Conservation (phyloP, 2,888 invertebrate species). For the Drosophila buzzatii region DNA sequence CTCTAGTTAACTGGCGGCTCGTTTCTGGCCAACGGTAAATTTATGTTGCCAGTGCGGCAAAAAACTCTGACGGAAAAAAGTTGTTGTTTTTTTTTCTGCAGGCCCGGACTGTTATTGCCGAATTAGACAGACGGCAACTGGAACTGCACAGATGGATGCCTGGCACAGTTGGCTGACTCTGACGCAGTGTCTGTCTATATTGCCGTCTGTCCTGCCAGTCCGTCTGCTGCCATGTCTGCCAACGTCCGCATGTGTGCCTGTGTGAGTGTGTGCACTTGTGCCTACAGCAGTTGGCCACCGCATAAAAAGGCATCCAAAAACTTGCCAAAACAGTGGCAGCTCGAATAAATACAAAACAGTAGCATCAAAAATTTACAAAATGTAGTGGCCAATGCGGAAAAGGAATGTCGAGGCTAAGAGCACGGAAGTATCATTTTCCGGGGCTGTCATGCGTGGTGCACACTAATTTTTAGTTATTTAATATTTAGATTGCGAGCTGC, state of each 20-base stretch:
- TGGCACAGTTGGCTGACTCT: slow-evolving; percentile 73
- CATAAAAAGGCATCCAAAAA: slow-evolving; percentile 72
- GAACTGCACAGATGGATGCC: slow-evolving; percentile 79
- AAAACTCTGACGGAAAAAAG: slow-evolving; percentile 64
- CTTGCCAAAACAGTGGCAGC: slow-evolving; percentile 57
- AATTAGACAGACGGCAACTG: slow-evolving; percentile 74
- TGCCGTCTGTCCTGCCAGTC: slow-evolving; percentile 12
- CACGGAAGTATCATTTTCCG: slow-evolving; percentile 74
- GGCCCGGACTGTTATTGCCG: slow-evolving; percentile 66
- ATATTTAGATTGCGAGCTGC: slow-evolving; percentile 70
- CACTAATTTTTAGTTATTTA: slow-evolving; percentile 76
- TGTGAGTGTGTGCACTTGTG: slow-evolving; percentile 51
- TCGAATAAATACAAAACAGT: slow-evolving; percentile 5
- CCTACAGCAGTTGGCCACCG: slow-evolving; percentile 65
- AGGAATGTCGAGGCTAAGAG: slow-evolving; percentile 58
- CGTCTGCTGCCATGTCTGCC: slow-evolving; percentile 18
- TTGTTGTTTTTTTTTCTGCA: slow-evolving; percentile 32
- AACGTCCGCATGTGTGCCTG: slow-evolving; percentile 2
- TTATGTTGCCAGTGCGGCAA: slow-evolving; percentile 73
- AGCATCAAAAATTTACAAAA: slow-evolving; percentile 58
- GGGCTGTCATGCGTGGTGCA: slow-evolving; percentile 71
- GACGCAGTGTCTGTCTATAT: slow-evolving; percentile 55
- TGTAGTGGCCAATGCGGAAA: slow-evolving; percentile 75
- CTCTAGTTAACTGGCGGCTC: slow-evolving; percentile 75
- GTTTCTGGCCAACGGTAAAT: slow-evolving; percentile 79